phyloP scores from a whole-genome alignment of 30 jellyfish, hydroid and myxozoan genomes.

The Morbakka virulenta region DNA sequence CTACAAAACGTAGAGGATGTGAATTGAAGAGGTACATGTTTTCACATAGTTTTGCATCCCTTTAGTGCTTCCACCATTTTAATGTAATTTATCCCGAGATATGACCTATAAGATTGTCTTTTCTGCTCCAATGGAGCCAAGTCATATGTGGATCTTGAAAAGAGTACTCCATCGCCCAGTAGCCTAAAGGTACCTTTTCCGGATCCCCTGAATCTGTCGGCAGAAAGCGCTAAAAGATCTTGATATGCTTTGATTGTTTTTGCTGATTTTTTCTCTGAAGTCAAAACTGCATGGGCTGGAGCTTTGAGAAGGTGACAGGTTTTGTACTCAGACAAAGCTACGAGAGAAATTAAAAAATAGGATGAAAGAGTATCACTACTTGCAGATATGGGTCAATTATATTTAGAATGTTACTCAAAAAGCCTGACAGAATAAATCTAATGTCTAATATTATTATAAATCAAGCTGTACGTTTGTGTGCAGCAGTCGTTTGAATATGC shows the following conservation, averaged over 20 bases:
- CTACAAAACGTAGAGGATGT: too few relatives aligned
- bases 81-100: conserved; percentile 31
- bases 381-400: too few relatives aligned
- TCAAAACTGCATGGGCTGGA: conserved; percentile 44
- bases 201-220: neutral
- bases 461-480: too few relatives aligned
- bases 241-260: conserved; percentile 2
- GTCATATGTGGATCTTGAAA: conserved; percentile 8
- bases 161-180: conserved; percentile 12
- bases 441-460: too few relatives aligned
- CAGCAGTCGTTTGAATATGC: too few relatives aligned
- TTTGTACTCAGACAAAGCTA: too few relatives aligned
- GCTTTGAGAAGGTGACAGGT: conserved; percentile 20
- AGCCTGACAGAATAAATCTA: too few relatives aligned
- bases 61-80: conserved; percentile 9
- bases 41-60: neutral
- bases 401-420: too few relatives aligned
- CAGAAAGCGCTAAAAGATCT: neutral
- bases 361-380: too few relatives aligned
- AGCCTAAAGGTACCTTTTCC: neutral
- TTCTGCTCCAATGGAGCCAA: neutral
- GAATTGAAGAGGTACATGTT: too few relatives aligned
- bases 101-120: conserved; percentile 18
- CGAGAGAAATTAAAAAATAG: too few relatives aligned
- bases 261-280: conserved; percentile 16